Percentiles rank a stretch among this genome's conserved stretches.
phyloP scores from a whole-genome alignment of 1,140 invertebrate genomes.

The Sycophaga agraensis region DNA sequence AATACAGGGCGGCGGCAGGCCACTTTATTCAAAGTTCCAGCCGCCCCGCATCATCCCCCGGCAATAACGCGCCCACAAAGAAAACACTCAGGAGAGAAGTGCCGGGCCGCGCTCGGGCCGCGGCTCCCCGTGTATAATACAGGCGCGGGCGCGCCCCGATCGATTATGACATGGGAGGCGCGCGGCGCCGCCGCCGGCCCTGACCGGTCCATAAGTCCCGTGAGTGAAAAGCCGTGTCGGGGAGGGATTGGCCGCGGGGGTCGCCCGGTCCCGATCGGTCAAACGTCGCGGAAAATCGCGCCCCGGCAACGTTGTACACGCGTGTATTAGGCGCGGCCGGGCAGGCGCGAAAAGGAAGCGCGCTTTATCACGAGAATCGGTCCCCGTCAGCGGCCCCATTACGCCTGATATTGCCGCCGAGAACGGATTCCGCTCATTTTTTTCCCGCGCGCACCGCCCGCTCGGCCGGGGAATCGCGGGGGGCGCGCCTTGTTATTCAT shows the following conservation, averaged over 20 bases:
- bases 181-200: too few species aligned
- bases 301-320: neutral
- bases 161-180: too few species aligned
- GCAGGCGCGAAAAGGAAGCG: neutral
- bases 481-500: slow-evolving; percentile 13
- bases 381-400: slow-evolving; percentile 1
- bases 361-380: slow-evolving; percentile 4
- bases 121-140: neutral
- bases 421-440: slow-evolving; percentile 9
- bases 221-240: slow-evolving; percentile 22
- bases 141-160: neutral
- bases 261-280: neutral
- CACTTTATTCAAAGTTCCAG: slow-evolving; percentile 19
- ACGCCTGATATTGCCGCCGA: neutral
- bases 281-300: slow-evolving; percentile 24
- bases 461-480: neutral
- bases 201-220: neutral
- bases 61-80: neutral
- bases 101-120: neutral
- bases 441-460: too few species aligned
- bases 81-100: neutral
- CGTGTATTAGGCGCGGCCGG: slow-evolving; percentile 9
- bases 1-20: neutral
- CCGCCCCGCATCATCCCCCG: neutral
- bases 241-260: neutral